These are phyloP conservation scores for Battus philenor DNA, from an alignment of 1,140 invertebrate species.

Conservation along the genomic window DNA sequence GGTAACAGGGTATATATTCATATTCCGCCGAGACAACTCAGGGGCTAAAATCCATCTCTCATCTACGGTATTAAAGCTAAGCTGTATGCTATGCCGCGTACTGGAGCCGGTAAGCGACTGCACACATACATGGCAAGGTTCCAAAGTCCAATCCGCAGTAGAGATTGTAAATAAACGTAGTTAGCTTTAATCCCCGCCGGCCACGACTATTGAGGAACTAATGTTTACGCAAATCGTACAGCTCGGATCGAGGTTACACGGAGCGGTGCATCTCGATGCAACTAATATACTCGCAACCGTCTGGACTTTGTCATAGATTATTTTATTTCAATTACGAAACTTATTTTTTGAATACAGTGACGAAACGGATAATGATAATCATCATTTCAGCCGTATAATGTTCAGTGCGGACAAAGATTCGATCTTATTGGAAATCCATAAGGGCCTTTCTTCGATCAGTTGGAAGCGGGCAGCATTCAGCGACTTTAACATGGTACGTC, in stretches of 20 bases:
- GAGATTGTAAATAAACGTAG: slow-evolving; percentile 10
- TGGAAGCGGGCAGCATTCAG: too few relatives aligned
- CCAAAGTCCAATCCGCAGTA: slow-evolving; percentile 6
- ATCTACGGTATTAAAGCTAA: neutral
- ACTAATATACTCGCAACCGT: neutral
- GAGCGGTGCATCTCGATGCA: neutral
- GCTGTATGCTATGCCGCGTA: neutral
- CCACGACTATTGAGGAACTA: slow-evolving; percentile 12
- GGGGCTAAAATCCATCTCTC: neutral
- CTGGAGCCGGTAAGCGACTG: slow-evolving; percentile 7
- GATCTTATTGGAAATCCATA: too few relatives aligned
- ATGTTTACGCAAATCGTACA: slow-evolving; percentile 12
- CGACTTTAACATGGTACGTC: too few relatives aligned
- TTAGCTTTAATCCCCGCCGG: slow-evolving; percentile 5
- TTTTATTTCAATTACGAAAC: too few relatives aligned
- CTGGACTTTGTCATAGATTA: too few relatives aligned
- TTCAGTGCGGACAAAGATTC: too few relatives aligned
- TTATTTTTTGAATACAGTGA: too few relatives aligned
- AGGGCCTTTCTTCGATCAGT: too few relatives aligned
- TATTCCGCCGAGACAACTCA: neutral
- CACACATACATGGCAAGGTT: slow-evolving; percentile 11
- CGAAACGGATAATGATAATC: too few relatives aligned
- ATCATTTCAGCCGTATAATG: too few relatives aligned
- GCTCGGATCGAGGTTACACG: neutral
- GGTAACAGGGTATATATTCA: too few relatives aligned